Conservation (phyloP, 2,888 invertebrate genomes). For the Criorhina ranunculi region DNA sequence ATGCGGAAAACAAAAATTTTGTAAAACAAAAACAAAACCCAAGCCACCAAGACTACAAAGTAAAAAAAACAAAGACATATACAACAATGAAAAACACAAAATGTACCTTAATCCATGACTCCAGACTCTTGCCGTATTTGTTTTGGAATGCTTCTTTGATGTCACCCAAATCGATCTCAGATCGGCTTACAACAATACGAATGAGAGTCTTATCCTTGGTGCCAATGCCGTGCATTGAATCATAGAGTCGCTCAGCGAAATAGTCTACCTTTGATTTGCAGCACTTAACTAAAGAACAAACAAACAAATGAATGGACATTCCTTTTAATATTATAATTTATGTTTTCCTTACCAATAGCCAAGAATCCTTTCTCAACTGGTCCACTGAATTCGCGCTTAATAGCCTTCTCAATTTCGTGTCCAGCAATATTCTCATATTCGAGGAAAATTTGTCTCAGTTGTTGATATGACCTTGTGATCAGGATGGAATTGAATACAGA, state of each 20-base stretch:
- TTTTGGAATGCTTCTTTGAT: slow-evolving; percentile 96
- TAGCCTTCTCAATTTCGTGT: slow-evolving; percentile 92
- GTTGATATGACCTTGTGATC: slow-evolving; percentile 94
- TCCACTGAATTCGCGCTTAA: slow-evolving; percentile 95
- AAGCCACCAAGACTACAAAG: slow-evolving; percentile 61
- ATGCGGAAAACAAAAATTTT: slow-evolving; percentile 55
- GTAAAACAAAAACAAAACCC: slow-evolving; percentile 50
- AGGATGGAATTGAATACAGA: slow-evolving; percentile 94
- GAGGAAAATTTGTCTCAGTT: slow-evolving; percentile 92
- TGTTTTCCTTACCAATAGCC: slow-evolving; percentile 94
- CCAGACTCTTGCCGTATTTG: slow-evolving; percentile 92
- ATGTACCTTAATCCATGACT: slow-evolving; percentile 92
- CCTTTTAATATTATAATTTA: slow-evolving; percentile 67
- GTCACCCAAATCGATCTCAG: slow-evolving; percentile 96
- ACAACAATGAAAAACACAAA: slow-evolving; percentile 11
- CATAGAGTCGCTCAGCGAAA: slow-evolving; percentile 95
- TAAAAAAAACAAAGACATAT: slow-evolving; percentile 11
- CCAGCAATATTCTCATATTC: slow-evolving; percentile 93
- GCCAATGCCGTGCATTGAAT: slow-evolving; percentile 94
- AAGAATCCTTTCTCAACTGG: slow-evolving; percentile 93
- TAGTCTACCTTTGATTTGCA: slow-evolving; percentile 95
- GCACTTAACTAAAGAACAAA: slow-evolving; percentile 89
- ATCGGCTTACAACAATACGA: slow-evolving; percentile 95
- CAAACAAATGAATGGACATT: slow-evolving; percentile 12
- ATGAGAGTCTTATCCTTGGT: slow-evolving; percentile 97